Conservation (phyloP, 2,797 vertebrate genomes). For the Melanotaenia nigrans region DNA sequence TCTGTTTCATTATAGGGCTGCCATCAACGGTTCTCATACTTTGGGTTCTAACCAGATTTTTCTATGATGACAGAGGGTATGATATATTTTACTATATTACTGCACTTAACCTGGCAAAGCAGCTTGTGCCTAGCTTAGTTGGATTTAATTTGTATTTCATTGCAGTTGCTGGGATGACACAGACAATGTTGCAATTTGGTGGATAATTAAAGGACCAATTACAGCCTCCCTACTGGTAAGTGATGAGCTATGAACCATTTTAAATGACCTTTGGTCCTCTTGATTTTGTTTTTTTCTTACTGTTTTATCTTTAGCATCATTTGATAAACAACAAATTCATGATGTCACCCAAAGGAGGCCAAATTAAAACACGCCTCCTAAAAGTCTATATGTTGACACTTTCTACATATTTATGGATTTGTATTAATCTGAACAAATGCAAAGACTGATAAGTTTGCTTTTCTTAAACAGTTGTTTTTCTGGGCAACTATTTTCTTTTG, state of each 20-base stretch:
- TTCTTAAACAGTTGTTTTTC: neutral
- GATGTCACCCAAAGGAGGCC: neutral
- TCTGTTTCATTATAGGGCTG: conserved; percentile 78
- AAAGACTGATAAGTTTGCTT: neutral
- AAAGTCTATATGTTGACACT: neutral
- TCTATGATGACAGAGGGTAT: conserved; percentile 86
- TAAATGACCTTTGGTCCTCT: neutral
- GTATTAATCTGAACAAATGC: neutral
- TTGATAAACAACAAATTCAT: neutral
- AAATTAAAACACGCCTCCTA: neutral
- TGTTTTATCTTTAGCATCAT: neutral
- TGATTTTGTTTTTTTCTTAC: neutral
- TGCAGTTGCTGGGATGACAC: conserved; percentile 91
- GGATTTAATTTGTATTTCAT: conserved; percentile 20
- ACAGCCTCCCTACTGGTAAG: conserved; percentile 88
- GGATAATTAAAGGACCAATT: conserved; percentile 93
- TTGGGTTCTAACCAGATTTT: conserved; percentile 87
- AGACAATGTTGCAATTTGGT: conserved; percentile 84
- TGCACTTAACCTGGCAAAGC: neutral
- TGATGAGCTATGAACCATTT: conserved; percentile 25
- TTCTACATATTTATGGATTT: neutral
- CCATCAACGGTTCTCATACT: conserved; percentile 83
- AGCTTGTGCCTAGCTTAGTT: neutral
- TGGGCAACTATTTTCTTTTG: neutral
- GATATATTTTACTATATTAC: conserved; percentile 4